These are phyloP conservation scores for Antrozous pallidus DNA, from an alignment of 2,797 vertebrate species.

Conservation along the genomic window DNA sequence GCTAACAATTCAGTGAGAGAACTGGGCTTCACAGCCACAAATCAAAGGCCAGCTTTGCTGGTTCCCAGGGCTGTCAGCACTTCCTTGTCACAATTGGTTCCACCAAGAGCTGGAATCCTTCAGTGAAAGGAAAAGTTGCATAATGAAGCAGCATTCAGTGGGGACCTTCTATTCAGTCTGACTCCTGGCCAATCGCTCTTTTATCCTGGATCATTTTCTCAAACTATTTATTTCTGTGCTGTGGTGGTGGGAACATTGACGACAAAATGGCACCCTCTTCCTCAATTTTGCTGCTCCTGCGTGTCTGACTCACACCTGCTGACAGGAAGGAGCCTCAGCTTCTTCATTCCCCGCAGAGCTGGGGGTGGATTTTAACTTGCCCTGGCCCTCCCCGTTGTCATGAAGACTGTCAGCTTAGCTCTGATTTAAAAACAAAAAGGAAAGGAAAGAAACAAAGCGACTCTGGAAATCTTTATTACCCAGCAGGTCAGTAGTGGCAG, in stretches of 20 bases:
- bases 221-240: slow-evolving; percentile 63
- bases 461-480: slow-evolving; percentile 41
- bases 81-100: slow-evolving; percentile 56
- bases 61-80: slow-evolving; percentile 63
- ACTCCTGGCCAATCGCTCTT: slow-evolving; percentile 54
- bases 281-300: slow-evolving; percentile 37
- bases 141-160: slow-evolving; percentile 49
- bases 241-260: slow-evolving; percentile 55
- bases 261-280: slow-evolving; percentile 68
- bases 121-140: slow-evolving; percentile 58
- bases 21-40: not conserved
- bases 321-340: slow-evolving; percentile 24
- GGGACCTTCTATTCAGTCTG: slow-evolving; percentile 57
- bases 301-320: slow-evolving; percentile 71
- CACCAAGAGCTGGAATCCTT: slow-evolving; percentile 45
- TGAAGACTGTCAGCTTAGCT: slow-evolving; percentile 58
- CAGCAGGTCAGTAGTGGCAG: slow-evolving; percentile 58
- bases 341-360: slow-evolving; percentile 47
- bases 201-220: slow-evolving; percentile 68
- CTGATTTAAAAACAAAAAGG: slow-evolving; percentile 11
- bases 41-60: slow-evolving; percentile 36
- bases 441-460: slow-evolving; percentile 52
- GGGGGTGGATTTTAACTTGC: slow-evolving; percentile 58
- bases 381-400: slow-evolving; percentile 14
- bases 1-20: not conserved